A percentile compares a stretch with the other conserved stretches of the same genome.
These are phyloP conservation scores for Sebastes paucispinis DNA, from an alignment of 2,797 vertebrate species.

Conservation along the genomic window DNA sequence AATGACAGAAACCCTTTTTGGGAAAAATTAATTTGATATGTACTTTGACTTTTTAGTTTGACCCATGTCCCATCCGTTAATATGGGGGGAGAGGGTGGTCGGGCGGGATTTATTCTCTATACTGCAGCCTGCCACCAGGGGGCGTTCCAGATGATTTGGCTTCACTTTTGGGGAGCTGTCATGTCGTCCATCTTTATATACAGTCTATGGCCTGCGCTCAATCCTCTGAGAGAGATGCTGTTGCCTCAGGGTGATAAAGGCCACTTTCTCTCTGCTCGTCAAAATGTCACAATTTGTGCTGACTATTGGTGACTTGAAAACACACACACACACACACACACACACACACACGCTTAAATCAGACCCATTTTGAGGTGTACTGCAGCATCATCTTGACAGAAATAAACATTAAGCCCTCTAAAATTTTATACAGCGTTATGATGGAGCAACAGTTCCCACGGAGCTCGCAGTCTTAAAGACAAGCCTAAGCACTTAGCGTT, in stretches of 20 bases:
- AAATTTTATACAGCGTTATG: conserved; percentile 38
- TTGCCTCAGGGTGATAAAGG: not conserved
- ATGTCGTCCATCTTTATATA: too few species aligned
- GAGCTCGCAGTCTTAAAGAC: conserved; percentile 46
- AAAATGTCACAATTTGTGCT: conserved; percentile 5
- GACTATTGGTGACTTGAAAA: not conserved
- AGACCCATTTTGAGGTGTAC: not conserved
- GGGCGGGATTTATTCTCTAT: too few species aligned
- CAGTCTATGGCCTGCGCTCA: not conserved
- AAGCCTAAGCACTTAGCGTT: conserved; percentile 53
- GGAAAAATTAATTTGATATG: too few species aligned
- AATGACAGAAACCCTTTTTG: too few species aligned
- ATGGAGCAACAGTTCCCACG: conserved; percentile 41
- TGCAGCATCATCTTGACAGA: conserved; percentile 18
- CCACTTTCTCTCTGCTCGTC: not conserved
- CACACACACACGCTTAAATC: conserved; percentile 1
- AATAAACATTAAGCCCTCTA: conserved; percentile 46
- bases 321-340: not conserved
- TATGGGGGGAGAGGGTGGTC: too few species aligned
- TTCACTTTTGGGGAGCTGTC: too few species aligned
- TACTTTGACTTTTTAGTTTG: too few species aligned
- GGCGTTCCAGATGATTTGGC: too few species aligned
- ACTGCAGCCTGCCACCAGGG: too few species aligned
- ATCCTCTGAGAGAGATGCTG: not conserved
- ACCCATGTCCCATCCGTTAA: too few species aligned